Percentiles rank a stretch among this genome's conserved stretches.
Conservation (phyloP, 2,113 vertebrate species). For the Tursiops truncatus region DNA sequence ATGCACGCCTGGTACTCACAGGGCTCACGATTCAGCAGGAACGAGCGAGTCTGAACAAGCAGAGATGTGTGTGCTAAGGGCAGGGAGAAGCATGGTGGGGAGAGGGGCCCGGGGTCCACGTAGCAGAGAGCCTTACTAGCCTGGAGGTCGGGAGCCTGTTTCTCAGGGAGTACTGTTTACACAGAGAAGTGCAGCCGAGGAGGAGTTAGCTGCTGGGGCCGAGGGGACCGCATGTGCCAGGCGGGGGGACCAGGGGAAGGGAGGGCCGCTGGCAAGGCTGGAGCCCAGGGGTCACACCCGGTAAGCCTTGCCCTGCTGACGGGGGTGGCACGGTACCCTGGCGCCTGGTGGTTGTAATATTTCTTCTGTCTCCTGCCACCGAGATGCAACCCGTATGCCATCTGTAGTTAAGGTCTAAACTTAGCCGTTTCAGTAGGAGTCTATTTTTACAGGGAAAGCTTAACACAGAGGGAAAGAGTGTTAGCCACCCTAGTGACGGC, state of each 20-base stretch:
- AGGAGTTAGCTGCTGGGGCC: neutral
- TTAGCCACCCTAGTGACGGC: neutral
- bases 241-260: accelerated
- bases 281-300: neutral
- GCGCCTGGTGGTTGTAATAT: accelerated
- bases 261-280: accelerated
- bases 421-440: neutral
- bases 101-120: neutral
- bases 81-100: accelerated
- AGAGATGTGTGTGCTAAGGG: accelerated
- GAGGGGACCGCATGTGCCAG: accelerated
- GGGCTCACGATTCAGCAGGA: neutral
- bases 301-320: neutral
- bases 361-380: neutral
- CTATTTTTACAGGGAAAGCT: neutral
- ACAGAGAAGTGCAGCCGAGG: neutral
- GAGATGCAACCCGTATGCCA: neutral
- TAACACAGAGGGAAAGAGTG: neutral
- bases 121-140: accelerated
- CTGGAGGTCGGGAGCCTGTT: neutral
- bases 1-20: neutral
- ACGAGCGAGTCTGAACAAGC: accelerated
- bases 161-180: neutral
- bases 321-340: accelerated
- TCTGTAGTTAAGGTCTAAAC: neutral